Evolutionary conservation across 2,888 invertebrate species (phyloP).

Genomic region (Lamellibrachia satsuma): DNA sequence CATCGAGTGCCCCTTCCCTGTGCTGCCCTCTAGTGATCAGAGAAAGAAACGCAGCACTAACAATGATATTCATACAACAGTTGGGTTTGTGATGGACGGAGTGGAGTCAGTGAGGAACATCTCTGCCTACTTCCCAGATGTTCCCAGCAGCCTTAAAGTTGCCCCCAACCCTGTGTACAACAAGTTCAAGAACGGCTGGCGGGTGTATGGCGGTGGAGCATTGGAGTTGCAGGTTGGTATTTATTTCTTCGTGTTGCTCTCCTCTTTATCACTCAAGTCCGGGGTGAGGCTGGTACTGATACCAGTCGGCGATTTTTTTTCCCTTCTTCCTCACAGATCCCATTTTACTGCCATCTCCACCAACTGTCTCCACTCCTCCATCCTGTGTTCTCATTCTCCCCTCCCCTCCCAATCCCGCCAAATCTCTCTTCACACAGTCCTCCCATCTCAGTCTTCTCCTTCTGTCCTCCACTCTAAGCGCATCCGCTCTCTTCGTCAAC

Average conservation of each 20-base stretch:
- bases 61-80: conserved; percentile 70
- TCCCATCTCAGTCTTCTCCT: too few relatives aligned
- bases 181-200: conserved; percentile 77
- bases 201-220: conserved; percentile 66
- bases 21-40: background rate
- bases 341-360: too few relatives aligned
- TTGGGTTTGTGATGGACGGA: conserved; percentile 9
- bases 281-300: too few relatives aligned
- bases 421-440: too few relatives aligned
- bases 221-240: conserved; percentile 36
- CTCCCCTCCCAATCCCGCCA: too few relatives aligned
- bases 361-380: too few relatives aligned
- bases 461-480: too few relatives aligned
- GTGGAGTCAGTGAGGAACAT: conserved; percentile 72
- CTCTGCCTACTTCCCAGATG: conserved; percentile 84
- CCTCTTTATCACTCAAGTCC: too few relatives aligned
- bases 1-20: background rate
- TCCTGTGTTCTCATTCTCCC: too few relatives aligned
- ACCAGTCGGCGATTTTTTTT: too few relatives aligned
- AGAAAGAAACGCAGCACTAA: conserved; percentile 27
- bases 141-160: conserved; percentile 76
- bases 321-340: too few relatives aligned
- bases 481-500: too few relatives aligned
- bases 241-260: background rate
- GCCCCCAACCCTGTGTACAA: conserved; percentile 83